Base-by-base conservation (phyloP, 2,888 invertebrate species). In the Chorisops tibialis region DNA sequence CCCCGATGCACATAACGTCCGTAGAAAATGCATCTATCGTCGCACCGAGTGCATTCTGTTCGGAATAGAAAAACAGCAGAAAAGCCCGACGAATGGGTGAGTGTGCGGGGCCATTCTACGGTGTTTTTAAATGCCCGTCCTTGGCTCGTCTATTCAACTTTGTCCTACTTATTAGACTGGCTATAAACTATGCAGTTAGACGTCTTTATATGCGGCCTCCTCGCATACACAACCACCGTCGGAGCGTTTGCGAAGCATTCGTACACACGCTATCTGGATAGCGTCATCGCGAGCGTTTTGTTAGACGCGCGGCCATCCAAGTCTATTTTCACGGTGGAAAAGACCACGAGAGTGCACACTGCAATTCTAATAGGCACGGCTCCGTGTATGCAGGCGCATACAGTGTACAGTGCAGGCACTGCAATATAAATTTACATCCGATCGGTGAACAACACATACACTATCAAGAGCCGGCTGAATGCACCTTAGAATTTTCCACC, bases 61-160 rank as follows among this genome's bases (percentile, higher is more conserved):
- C n/a, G n/a, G n/a, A n/a, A 41, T 41, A 52, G 48, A 38, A 48
- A 59, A 59, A 59, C 47, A 59, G 38, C 48, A 54, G 16, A 39
- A 39, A 54, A 54, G 54, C 54, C 54, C 54, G 43, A 22, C 30
- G 7, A 30, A 30, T 30, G 30, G 24, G 45, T 56, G 56, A 56
- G 56, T 56, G 56, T 45, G 45, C 43, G 56, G 24, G 56, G 56
- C 56, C 56, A 43, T 56, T 56, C 43, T 56, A 48, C 49, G 49
- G 59, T 68, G 67, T 68, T 71, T 70, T 70, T 70, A 68, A 71
- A 71, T 71, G 76, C 76, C 76, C 78, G 78, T 78, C 78, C 78
- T 78, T 78, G 78, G 77, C 75, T 77, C 75, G 78, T 78, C 76
- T 78, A 77, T 78, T 78, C 78, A 78, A 78, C 78, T 78, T 78